Evolutionary conservation across 2,113 vertebrate genomes (phyloP), one percentile per base, ranked within the genome.

Genomic region (Cheilinus undulatus): DNA sequence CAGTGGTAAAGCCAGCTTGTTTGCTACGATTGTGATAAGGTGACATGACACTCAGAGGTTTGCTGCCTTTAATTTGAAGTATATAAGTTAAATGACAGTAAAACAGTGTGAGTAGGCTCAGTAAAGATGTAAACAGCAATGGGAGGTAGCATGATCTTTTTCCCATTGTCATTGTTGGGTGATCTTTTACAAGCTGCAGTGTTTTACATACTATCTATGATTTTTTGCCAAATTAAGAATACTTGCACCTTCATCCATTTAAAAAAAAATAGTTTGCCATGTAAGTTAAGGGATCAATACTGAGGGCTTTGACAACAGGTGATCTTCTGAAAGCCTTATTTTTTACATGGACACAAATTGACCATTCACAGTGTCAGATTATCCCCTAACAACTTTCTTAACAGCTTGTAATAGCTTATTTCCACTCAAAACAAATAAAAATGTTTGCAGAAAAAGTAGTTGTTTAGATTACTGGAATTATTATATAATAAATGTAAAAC

Each of bases 161-260:
- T 48, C 26, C 19, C 20, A 43, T n/a, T 24, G 20, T 56, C 3
- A 49, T 15, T 30, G 12, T 53, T 49, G 6, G 57, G 28, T 24
- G 79, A 22, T 52, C 10, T 59, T 23, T 13, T 32, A n/a, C 2
- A 2, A 28, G 34, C 11, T 58, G 13, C n/a, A 17, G 23, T 42
- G 3, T 42, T 76, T 70, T 5, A 27, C 71, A 3, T 38, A 32
- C 3, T 54, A 42, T 62, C 7, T 27, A 27, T 4, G 8, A 2
- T 36, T 52, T 78, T 42, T 68, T 75, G 78, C 59, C 62, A 80
- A 72, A 78, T 30, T 4, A 24, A 61, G 69, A 57, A 3, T 14
- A 1, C 8, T 70, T 61, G 54, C 26, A 56, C 51, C 17, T 43
- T 43, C 27, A 27, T 42, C 36, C 19, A 19, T 40, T 43, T 34